phyloP scores from a whole-genome alignment of 2,113 vertebrate species.

The Henicopernis longicauda region DNA sequence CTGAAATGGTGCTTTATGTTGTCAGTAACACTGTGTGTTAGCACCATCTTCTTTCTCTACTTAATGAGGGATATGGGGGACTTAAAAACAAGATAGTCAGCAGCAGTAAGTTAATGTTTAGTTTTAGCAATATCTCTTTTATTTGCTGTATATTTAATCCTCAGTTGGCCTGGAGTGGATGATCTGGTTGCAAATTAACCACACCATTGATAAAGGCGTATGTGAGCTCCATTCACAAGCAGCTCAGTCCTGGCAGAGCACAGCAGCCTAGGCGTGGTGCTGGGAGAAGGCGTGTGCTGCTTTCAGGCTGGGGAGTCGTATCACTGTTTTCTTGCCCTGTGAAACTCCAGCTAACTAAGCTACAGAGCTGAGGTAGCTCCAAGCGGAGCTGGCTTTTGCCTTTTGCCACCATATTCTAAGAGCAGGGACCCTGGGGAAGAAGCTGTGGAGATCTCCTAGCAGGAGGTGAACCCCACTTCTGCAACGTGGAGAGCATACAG shows the following conservation, averaged over 20 bases:
- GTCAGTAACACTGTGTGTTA: background rate
- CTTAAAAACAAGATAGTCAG: background rate
- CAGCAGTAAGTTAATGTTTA: background rate
- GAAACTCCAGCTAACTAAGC: background rate
- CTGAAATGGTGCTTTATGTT: fast-evolving
- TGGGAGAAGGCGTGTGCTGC: fast-evolving
- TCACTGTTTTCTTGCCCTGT: background rate
- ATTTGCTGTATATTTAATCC: background rate
- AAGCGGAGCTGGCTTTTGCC: fast-evolving
- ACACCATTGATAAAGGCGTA: background rate
- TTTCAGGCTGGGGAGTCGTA: fast-evolving
- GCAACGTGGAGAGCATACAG: fast-evolving
- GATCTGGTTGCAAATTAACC: constrained; percentile 3
- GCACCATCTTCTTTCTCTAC: background rate
- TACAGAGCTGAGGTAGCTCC: background rate
- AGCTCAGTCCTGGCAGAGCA: background rate
- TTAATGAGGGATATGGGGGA: background rate
- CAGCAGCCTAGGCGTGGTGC: background rate
- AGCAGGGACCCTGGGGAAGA: background rate
- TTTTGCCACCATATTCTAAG: background rate
- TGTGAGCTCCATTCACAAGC: background rate
- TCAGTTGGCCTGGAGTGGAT: background rate
- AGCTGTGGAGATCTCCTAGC: background rate
- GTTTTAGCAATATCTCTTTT: background rate
- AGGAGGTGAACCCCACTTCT: background rate